Conservation (phyloP, 2,888 invertebrate genomes). For the Rhingia campestris region DNA sequence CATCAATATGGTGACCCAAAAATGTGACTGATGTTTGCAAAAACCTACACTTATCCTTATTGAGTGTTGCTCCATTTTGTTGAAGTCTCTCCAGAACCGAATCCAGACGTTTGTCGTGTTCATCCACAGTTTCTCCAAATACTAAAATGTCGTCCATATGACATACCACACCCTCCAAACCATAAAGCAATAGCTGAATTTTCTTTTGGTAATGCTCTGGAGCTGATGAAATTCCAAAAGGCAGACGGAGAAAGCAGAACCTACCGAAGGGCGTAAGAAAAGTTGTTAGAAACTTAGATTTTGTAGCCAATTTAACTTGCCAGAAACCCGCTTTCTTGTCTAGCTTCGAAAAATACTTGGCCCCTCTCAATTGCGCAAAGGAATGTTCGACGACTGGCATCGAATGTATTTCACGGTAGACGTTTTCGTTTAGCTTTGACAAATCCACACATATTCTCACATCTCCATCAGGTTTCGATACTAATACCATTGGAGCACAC, state of each 20-base stretch:
- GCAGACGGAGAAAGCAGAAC: too few species aligned
- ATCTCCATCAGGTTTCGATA: conserved; percentile 17
- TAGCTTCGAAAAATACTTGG: conserved; percentile 76
- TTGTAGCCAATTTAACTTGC: too few species aligned
- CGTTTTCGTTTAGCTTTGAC: conserved; percentile 24
- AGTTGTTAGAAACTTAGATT: too few species aligned
- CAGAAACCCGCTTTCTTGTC: conserved; percentile 42
- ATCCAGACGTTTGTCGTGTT: conserved; percentile 27
- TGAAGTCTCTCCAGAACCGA: conserved; percentile 34
- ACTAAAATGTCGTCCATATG: too few species aligned
- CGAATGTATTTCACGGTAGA: conserved; percentile 67
- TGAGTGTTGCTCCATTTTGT: conserved; percentile 44
- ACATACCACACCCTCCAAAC: too few species aligned
- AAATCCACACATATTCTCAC: conserved; percentile 13
- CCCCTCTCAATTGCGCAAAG: conserved; percentile 65
- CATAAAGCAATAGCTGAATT: too few species aligned
- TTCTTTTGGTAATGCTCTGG: too few species aligned
- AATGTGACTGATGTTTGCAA: conserved; percentile 25
- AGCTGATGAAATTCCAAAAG: too few species aligned
- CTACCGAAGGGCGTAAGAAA: too few species aligned
- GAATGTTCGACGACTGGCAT: conserved; percentile 75
- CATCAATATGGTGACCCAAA: conserved; percentile 45
- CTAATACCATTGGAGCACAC: conserved; percentile 36
- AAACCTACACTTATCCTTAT: conserved; percentile 46
- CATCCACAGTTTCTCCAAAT: conserved; percentile 20